Percentiles rank a stretch among this genome's conserved stretches.
These are phyloP conservation scores for Salvelinus fontinalis DNA, from an alignment of 2,113 vertebrate species.

Conservation along the genomic window DNA sequence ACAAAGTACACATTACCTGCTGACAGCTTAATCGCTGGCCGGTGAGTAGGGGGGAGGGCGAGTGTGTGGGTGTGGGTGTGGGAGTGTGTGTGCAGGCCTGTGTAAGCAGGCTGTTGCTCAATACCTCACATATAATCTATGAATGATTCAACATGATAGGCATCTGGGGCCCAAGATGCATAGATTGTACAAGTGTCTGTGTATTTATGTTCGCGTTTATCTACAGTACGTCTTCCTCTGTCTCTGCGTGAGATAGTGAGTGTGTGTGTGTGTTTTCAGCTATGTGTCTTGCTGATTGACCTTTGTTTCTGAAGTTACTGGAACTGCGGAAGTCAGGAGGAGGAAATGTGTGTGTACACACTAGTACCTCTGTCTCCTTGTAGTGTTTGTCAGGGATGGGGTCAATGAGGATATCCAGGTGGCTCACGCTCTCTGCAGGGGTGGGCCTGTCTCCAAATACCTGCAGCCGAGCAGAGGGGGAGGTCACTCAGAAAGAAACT, in stretches of 20 bases:
- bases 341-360: not conserved
- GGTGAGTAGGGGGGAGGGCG: not conserved
- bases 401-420: constrained; percentile 76
- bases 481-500: not conserved
- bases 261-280: not conserved
- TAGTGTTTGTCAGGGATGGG: constrained; percentile 75
- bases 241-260: not conserved
- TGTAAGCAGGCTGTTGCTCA: no score
- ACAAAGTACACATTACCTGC: constrained; percentile 50
- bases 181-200: constrained; percentile 20
- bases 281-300: constrained; percentile 31
- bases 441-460: constrained; percentile 74
- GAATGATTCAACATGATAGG: constrained; percentile 32
- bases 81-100: no score
- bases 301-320: constrained; percentile 34
- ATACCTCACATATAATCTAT: not conserved
- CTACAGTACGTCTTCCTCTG: not conserved
- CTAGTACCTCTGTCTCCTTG: constrained; percentile 68
- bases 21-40: constrained; percentile 29
- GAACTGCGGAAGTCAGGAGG: constrained; percentile 13
- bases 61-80: no score
- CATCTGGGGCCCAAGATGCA: constrained; percentile 26
- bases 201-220: constrained; percentile 13
- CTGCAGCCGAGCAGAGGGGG: constrained; percentile 44
- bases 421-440: constrained; percentile 59